These are phyloP conservation scores for Hucho hucho DNA, from an alignment of 2,113 vertebrate genomes.

Conservation along the genomic window DNA sequence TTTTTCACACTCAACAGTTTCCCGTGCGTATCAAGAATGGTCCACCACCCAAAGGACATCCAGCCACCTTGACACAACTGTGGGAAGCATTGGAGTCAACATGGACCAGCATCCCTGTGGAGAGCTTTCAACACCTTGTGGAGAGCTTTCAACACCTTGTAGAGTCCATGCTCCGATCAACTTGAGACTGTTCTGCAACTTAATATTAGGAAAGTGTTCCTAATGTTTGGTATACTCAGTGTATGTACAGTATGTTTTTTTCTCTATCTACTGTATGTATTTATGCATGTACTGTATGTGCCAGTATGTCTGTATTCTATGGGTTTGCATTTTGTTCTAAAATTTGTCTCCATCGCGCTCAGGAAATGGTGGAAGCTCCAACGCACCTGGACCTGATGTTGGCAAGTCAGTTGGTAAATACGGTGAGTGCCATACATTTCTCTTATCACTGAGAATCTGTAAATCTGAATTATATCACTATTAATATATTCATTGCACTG, in stretches of 20 bases:
- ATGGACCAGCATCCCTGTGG: too few species aligned
- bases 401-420: conserved; percentile 40
- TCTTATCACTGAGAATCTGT: not conserved
- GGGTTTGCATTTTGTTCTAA: not conserved
- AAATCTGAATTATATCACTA: not conserved
- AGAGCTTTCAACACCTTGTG: too few species aligned
- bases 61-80: too few species aligned
- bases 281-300: not conserved
- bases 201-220: too few species aligned
- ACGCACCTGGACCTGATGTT: conserved; percentile 25
- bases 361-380: conserved; percentile 47
- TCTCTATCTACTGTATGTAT: not conserved
- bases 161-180: too few species aligned
- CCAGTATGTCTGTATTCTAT: not conserved
- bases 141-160: too few species aligned
- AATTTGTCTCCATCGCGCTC: not conserved
- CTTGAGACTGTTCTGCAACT: too few species aligned
- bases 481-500: not conserved
- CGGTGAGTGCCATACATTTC: conserved; percentile 34
- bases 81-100: too few species aligned
- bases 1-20: too few species aligned
- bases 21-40: too few species aligned
- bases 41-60: too few species aligned
- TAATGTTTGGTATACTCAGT: too few species aligned
- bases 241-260: not conserved